Base-by-base conservation (phyloP, 92 coral and sea anemone genomes). In the Desmophyllum pertusum region DNA sequence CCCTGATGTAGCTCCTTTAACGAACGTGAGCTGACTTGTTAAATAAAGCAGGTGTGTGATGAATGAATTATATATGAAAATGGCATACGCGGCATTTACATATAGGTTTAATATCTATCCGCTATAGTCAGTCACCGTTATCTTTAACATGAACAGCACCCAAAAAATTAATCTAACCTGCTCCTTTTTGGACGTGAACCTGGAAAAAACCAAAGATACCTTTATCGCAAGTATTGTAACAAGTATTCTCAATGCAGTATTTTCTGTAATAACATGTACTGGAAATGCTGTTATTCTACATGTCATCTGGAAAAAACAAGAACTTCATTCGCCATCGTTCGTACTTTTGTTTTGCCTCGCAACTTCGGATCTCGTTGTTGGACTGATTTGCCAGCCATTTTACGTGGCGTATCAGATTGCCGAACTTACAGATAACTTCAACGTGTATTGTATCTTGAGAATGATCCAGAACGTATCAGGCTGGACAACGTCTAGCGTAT, bases 281-380 rank as follows among this genome's bases (percentile, higher is more conserved):
- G 81, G 25, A 6, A 83, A 83, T 74, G 40, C 45, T 14, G 30
- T 83, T 10, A 70, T 83, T 15, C 4, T 83, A 17, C 64, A 55
- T 9, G 73, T 73, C 42, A 83, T 83, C 36, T 10, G 55, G 25
- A 75, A 63, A 27, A 38, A 19, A 1, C 71, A 30, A 18, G 21
- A 52, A 18, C 52, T 83, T 5, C 62, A 45, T 5, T 70, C 86
- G 17, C 87, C 87, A 23, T 72, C 87, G 9, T 73, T 55, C 50
- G 73, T 83, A 13, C 81, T 83, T 38, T 55, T 83, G 1, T 52
- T 65, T 46, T 73, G 74, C 10, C 67, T 83, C 33, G 87, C 87
- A 13, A 50, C 48, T 9, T 74, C 87, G n/a, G 87, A 83, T 41
- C 70, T 83, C 29, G 38, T 83, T 11, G 64, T 83, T 38, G 87